Conservation (phyloP, 2,797 vertebrate species). For the Chromis chromis region DNA sequence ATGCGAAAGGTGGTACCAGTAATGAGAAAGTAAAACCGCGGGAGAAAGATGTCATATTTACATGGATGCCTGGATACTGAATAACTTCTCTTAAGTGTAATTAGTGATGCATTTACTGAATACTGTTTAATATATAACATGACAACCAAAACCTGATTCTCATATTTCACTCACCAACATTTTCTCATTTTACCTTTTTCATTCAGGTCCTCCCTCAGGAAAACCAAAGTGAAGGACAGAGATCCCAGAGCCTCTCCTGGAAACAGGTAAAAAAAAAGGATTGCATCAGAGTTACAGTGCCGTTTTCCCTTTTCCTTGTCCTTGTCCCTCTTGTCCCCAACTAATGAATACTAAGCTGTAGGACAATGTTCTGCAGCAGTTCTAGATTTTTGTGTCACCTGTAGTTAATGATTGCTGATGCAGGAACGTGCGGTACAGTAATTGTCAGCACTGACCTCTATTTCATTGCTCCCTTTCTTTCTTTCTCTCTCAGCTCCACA, state of each 20-base stretch:
- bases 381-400: background rate
- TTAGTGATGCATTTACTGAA: background rate
- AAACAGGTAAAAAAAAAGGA: constrained; percentile 82
- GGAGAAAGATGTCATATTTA: background rate
- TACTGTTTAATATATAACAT: too few relatives aligned
- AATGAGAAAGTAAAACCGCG: background rate
- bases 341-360: background rate
- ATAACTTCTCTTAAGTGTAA: background rate
- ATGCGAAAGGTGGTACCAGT: background rate
- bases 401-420: background rate
- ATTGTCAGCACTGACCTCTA: background rate
- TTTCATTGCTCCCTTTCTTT: background rate
- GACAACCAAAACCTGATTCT: background rate
- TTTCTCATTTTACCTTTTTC: background rate
- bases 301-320: background rate
- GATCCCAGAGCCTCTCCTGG: constrained; percentile 82
- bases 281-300: background rate
- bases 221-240: constrained; percentile 82
- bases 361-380: background rate
- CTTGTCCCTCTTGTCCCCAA: background rate
- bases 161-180: background rate
- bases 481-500: constrained; percentile 80
- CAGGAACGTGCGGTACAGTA: background rate
- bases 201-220: constrained; percentile 83
- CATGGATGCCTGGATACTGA: too few relatives aligned